Base-by-base conservation (phyloP, 2,888 invertebrate species). In the Hyles lineata region DNA sequence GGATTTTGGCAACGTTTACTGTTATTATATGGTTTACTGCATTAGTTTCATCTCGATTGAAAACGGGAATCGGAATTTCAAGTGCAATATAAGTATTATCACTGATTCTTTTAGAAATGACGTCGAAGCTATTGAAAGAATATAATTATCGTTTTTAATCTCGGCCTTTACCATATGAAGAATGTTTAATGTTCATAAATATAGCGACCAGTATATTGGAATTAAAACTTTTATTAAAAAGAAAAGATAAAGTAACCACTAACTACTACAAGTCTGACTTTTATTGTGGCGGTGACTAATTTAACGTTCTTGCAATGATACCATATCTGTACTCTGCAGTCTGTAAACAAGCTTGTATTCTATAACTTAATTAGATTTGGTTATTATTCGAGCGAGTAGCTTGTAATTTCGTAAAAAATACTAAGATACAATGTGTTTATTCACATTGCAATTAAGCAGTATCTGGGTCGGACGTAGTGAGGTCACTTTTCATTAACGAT, bases 401-500 rank as follows among this genome's bases (percentile, higher is more conserved):
- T 43, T 11, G 15, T 43, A 63, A 43, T 50, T 50, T 23, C 43
- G 43, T 67, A 43, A 67, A 67, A 43, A 50, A 23, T 4, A 67
- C 5, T 15, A 67, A 23, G 67, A 67, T 67, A 67, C 50, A 43
- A 23, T 43, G 23, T 67, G 67, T 67, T 67, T 67, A 50, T 67
- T 67, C 35, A 67, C 63, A 67, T 70, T n/a, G 60, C 60, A 73
- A 73, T 73, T 59, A 70, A 32, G n/a, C 35, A 85, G 81, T 83
- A 91, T 87, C 85, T 91, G 80, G 89, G 89, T 90, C 92, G 92
- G 93, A 92, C 88, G 90, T 88, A 85, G 88, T 88, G 87, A 92
- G 93, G 93, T 90, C 92, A 89, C 83, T 89, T 88, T 88, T 89
- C 90, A 92, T 91, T 90, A 90, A 89, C 89, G 84, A 83, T 86